Evolutionary conservation across 2,113 vertebrate genomes (phyloP), one percentile per base, ranked within the genome.

Genomic region (Anser cygnoides): DNA sequence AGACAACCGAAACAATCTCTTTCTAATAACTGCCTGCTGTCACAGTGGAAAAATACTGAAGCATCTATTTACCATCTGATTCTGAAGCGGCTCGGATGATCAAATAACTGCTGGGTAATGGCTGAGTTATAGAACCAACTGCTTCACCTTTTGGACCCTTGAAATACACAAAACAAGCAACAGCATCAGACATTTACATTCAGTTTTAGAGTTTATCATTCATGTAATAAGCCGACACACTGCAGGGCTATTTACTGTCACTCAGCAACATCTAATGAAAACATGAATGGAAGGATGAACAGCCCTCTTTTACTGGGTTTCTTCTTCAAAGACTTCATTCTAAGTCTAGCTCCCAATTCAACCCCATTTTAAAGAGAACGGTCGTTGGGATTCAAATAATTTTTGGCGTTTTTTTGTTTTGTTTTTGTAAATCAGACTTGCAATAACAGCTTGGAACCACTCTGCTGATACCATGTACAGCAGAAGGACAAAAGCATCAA

Each of bases 121-220:
- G 99, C 97, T 99, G 99, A 62, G 99, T 99, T 97, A 99, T 99
- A 76, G 99, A 99, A 80, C 99, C 99, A 91, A 99, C 99, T 23
- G 99, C 98, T 98, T 99, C 99, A 46, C 99, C 99, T 98, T 99
- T 99, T 78, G 99, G 99, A 94, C 99, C 99, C 99, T 99, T 97
- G 70, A 94, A 96, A 94, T 44, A 97, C 10, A 95, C 37, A 94
- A 87, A 95, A 90, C 1, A 95, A 91, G 20, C 39, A 92, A 93
- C 4, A 95, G 43, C 68, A 72, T 90, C 54, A 94, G 41, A 25
- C 29, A 76, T 85, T 92, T 94, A 29, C 84, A 70, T 79, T 89
- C 77, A 74, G 31, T 65, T 91, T 87, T 68, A 55, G 35, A 28
- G 50, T 89, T 94, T 28, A 84, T 50, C 43, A 46, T 75, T 93